Evolutionary conservation across 2,888 invertebrate genomes (phyloP), one percentile per base, ranked within the genome.

Genomic region (Myopa testacea): DNA sequence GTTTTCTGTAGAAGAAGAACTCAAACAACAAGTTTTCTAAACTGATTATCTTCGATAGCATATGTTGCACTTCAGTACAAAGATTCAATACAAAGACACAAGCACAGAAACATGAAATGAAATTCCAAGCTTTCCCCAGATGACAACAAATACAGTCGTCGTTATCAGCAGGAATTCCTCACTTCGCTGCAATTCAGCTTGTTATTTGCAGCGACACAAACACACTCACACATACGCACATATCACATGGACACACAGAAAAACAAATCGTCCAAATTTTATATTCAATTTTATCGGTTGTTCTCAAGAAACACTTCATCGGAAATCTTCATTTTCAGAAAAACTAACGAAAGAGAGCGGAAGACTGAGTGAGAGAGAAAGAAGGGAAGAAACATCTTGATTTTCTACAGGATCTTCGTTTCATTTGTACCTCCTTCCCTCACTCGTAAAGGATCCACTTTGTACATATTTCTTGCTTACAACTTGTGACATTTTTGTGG

Each of bases 211-310:
- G 19, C 45, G 45, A 19, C 45, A 34, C 70, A 52, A 37, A 70
- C 52, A 70, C n/a, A 50, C 69, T 69, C 7, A 19, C 69, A 26
- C 69, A 69, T 50, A 69, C 69, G 16, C 16, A 16, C 40, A 67
- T n/a, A 4, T 50, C 50, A 8, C 14, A 8, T 50, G 10, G 8
- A 50, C 50, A 14, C 55, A 55, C 55, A 55, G 14, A 1, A 16
- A 55, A 45, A 45, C 45, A 3, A 45, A 45, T 45, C 45, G 45
- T 45, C 45, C 6, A 45, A 3, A 45, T 45, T 45, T 6, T 45
- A 3, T 8, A 45, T 45, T 45, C 45, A 45, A 45, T 45, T 45
- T 45, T 45, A 45, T 45, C 10, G 45, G 45, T 45, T 45, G 45
- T 10, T 45, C 45, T 45, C 45, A 45, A 8, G 45, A 45, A 45